Evolutionary conservation across 2,113 vertebrate species (phyloP).

Genomic region (Pavo muticus): DNA sequence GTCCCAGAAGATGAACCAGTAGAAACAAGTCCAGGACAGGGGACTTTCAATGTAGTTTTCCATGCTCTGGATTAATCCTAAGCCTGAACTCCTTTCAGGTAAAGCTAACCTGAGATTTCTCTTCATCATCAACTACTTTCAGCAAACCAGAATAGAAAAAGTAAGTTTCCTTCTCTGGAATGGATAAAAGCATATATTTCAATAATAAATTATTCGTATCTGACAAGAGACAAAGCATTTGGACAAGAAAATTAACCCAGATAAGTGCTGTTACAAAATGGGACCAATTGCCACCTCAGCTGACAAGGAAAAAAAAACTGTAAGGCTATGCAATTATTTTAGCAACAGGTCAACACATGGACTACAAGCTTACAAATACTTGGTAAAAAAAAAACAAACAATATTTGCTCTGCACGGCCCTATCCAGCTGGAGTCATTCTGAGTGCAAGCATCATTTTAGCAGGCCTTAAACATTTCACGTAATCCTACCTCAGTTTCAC

Average conservation of each 20-base stretch:
- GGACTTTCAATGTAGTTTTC: neutral
- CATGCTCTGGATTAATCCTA: neutral
- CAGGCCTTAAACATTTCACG: neutral
- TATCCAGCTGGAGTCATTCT: neutral
- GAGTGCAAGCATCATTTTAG: neutral
- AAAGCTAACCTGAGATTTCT: neutral
- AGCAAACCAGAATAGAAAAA: neutral
- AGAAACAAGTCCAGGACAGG: neutral
- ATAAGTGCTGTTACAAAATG: neutral
- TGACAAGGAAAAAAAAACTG: neutral
- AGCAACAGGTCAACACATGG: neutral
- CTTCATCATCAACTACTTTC: neutral
- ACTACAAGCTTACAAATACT: neutral
- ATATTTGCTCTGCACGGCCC: neutral
- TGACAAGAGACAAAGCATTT: neutral
- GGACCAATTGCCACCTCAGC: neutral
- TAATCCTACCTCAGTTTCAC: neutral
- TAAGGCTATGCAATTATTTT: neutral
- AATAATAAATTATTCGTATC: neutral
- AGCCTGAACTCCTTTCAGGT: neutral
- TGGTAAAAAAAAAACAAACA: neutral
- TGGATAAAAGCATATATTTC: neutral
- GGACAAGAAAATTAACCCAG: neutral
- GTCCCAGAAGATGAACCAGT: neutral
- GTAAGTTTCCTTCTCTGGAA: neutral